A percentile compares a stretch with the other conserved stretches of the same genome.
phyloP scores from a whole-genome alignment of 1,140 invertebrate genomes.

The Carcinoscorpius rotundicauda region DNA sequence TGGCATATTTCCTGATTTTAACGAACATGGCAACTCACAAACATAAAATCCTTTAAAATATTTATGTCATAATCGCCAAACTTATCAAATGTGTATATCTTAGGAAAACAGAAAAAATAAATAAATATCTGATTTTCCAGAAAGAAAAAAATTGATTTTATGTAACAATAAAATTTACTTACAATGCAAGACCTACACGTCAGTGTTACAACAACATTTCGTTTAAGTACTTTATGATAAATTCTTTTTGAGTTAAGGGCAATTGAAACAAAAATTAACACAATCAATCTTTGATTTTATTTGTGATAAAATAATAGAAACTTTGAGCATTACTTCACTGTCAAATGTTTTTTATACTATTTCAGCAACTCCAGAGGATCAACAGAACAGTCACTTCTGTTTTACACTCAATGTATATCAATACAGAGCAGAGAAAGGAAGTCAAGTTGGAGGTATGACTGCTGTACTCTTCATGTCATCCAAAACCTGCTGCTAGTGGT shows the following conservation, averaged over 20 bases:
- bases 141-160: too few species aligned
- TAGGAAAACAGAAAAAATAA: too few species aligned
- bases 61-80: too few species aligned
- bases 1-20: too few species aligned
- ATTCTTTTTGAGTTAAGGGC: not conserved
- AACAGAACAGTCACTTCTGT: conserved; percentile 61
- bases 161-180: not conserved
- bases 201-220: not conserved
- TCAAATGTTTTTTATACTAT: not conserved
- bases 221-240: not conserved
- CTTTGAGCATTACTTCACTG: not conserved
- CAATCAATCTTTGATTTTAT: not conserved
- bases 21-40: too few species aligned
- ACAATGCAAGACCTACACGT: not conserved
- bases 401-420: conserved; percentile 94
- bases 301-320: not conserved
- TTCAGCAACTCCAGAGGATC: conserved; percentile 43
- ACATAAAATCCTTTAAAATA: too few species aligned
- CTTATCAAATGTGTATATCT: too few species aligned
- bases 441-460: conserved; percentile 67
- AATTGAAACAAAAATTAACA: not conserved
- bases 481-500: too few species aligned
- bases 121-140: too few species aligned
- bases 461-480: too few species aligned
- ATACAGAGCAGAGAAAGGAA: conserved; percentile 65